These are phyloP conservation scores for Myzus persicae DNA, from an alignment of 1,140 invertebrate species.

Conservation along the genomic window DNA sequence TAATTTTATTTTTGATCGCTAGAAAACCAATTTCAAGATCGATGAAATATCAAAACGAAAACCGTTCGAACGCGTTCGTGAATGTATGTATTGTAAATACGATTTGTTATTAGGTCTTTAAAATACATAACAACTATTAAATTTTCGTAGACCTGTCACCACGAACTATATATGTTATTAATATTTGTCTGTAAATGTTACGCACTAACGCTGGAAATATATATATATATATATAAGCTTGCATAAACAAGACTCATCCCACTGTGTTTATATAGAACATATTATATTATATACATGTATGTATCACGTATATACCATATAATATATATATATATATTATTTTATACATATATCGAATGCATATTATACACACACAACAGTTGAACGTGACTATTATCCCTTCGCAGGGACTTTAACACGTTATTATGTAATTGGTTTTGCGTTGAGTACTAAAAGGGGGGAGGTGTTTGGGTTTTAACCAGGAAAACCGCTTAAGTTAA, in stretches of 20 bases:
- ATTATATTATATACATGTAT: neutral
- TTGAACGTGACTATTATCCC: constrained; percentile 53
- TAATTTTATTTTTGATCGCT: neutral
- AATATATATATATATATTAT: neutral
- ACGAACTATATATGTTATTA: neutral
- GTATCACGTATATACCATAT: neutral
- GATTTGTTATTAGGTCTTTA: neutral
- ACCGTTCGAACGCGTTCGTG: neutral
- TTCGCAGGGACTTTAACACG: constrained; percentile 38
- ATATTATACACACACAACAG: neutral
- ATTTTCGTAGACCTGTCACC: neutral
- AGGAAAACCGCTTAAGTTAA: constrained; percentile 58
- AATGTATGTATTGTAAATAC: neutral
- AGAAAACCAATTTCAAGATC: neutral
- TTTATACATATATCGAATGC: neutral
- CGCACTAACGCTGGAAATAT: neutral
- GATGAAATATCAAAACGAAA: neutral
- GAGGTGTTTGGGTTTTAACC: constrained; percentile 49
- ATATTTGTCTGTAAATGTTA: neutral
- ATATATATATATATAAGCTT: neutral
- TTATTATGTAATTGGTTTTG: constrained; percentile 58
- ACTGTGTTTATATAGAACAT: neutral
- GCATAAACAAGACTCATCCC: neutral
- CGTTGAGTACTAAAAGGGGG: constrained; percentile 2
- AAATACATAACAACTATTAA: neutral